A percentile compares a stretch with the other conserved stretches of the same genome.
phyloP scores from a whole-genome alignment of 2,888 invertebrate species.

The Lasioglossum lativentre region DNA sequence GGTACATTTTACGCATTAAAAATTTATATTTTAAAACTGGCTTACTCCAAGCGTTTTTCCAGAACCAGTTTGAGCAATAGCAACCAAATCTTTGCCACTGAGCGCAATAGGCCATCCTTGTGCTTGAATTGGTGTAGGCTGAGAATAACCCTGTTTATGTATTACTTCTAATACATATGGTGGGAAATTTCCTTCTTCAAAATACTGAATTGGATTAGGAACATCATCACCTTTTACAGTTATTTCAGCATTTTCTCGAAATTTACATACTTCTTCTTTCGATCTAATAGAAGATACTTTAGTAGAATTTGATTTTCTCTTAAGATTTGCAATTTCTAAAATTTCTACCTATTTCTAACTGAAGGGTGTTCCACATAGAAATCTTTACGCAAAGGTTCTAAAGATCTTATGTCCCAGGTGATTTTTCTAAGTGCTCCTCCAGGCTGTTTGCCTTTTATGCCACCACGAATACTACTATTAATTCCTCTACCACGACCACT shows the following conservation, averaged over 20 bases:
- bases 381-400: conserved; percentile 91
- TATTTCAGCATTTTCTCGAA: conserved; percentile 79
- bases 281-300: conserved; percentile 64
- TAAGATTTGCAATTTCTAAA: background rate
- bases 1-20: conserved; percentile 31
- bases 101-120: conserved; percentile 89
- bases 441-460: conserved; percentile 77
- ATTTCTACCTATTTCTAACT: conserved; percentile 85
- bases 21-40: conserved; percentile 36
- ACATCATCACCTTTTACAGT: conserved; percentile 81
- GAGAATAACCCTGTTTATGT: conserved; percentile 85
- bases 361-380: conserved; percentile 91
- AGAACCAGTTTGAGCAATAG: conserved; percentile 88
- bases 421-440: conserved; percentile 86
- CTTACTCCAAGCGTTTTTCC: conserved; percentile 86
- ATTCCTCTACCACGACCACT: conserved; percentile 70
- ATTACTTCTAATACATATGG: conserved; percentile 80
- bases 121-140: conserved; percentile 89
- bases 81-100: conserved; percentile 88
- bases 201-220: conserved; percentile 81
- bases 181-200: conserved; percentile 82
- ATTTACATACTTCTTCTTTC: conserved; percentile 77
- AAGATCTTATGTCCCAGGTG: conserved; percentile 86
- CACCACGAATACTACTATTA: conserved; percentile 67
- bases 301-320: background rate